These are phyloP conservation scores for Psittacara wagleri DNA, from an alignment of 2,113 vertebrate species.

Conservation along the genomic window DNA sequence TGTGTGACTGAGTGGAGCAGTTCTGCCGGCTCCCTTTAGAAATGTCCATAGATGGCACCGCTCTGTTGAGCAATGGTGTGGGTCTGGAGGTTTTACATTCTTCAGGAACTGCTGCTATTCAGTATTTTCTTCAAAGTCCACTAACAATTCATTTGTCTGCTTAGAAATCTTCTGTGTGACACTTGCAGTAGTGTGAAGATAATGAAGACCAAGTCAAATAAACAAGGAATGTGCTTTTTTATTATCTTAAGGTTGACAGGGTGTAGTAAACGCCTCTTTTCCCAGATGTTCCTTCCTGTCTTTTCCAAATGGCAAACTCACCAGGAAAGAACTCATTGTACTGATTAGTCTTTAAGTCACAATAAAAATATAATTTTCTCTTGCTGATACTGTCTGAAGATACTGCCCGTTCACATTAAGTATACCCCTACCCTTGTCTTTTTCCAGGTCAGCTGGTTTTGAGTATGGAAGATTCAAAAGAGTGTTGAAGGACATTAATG, in stretches of 20 bases:
- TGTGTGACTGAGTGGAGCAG: background rate
- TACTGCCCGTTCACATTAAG: background rate
- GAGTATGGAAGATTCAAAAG: background rate
- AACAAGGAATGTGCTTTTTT: conserved; percentile 24
- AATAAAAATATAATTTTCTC: conserved; percentile 36
- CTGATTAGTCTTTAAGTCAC: conserved; percentile 55
- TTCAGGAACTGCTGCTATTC: conserved; percentile 1
- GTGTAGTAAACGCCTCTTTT: conserved; percentile 21
- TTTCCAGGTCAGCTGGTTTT: background rate
- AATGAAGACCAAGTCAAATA: conserved; percentile 60
- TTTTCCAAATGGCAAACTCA: background rate
- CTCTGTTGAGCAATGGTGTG: background rate
- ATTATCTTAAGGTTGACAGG: conserved; percentile 46
- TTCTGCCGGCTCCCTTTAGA: background rate
- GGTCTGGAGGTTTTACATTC: background rate
- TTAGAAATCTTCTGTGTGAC: conserved; percentile 42
- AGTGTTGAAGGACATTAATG: background rate
- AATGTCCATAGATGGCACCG: conserved; percentile 44
- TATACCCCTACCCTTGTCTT: background rate
- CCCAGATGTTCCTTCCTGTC: conserved; percentile 40
- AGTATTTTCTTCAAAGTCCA: conserved; percentile 30
- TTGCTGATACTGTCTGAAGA: background rate
- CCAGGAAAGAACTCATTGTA: conserved; percentile 36
- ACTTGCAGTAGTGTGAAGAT: conserved; percentile 50
- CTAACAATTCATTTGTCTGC: conserved; percentile 22